Base-by-base conservation (phyloP, 2,113 vertebrate species). In the Elaphurus davidianus region DNA sequence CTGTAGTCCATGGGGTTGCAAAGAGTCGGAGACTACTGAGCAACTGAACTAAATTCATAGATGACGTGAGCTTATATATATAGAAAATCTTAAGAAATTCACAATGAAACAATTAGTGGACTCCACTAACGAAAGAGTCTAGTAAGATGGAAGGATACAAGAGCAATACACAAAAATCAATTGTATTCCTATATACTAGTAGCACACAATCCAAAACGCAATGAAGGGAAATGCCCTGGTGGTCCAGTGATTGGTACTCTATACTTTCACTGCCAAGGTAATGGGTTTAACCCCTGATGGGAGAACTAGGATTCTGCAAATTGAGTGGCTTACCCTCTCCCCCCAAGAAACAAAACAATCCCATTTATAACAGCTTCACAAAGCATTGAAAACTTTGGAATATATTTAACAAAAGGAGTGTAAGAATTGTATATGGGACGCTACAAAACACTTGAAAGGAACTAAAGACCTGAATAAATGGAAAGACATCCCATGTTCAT, bases 381-480 rank as follows among this genome's bases (percentile, higher is more conserved):
- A 95, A 45, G 7, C 64, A 92, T 12, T 87, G 81, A 76, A 64
- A n/a, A 43, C 4, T 87, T 40, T 23, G 11, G 40, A 78, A 78
- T 57, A 59, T 30, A 85, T 64, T 79, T 67, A 94, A 89, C 6
- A 71, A 71, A 67, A 64, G 6, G 76, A 83, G 40, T 55, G 8
- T 4, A 67, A 79, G 16, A 93, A 17, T 81, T 25, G 4, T 62
- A n/a, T 28, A 54, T 13, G 47, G 45, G 17, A 89, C 67, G 64
- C 30, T 47, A 92, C 19, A 78, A 92, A 95, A 89, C 47, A 83
- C 19, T 92, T 89, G 13, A 95, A 93, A 92, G 33, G 90, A 96
- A 84, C 55, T 64, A 78, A 84, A 91, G 67, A 54, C 45, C 27
- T 85, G 23, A 78, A 92, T 92, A 59, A 96, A 87, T 45, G 21